Percentiles rank a stretch among this genome's conserved stretches.
Conservation (phyloP, 2,113 vertebrate genomes). For the Hippocampus abdominalis region DNA sequence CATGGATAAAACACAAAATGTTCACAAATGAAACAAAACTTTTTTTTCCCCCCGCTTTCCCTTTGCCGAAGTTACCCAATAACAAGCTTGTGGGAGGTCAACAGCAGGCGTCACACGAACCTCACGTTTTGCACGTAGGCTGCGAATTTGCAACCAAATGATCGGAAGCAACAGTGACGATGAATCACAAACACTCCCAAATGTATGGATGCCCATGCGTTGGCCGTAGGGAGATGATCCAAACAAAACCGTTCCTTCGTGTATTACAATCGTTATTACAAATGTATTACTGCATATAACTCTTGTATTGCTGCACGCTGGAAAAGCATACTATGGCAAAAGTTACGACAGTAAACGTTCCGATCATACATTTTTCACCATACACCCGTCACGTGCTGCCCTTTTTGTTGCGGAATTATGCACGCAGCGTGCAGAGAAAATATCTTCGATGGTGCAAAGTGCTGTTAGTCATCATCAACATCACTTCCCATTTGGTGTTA, state of each 20-base stretch:
- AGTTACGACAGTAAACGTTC: not conserved
- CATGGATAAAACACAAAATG: no score
- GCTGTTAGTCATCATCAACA: not conserved
- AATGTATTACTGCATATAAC: not conserved
- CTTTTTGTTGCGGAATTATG: not conserved
- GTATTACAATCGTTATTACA: not conserved
- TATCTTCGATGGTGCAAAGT: not conserved
- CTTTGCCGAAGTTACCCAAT: not conserved
- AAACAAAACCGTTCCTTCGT: not conserved
- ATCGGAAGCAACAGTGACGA: not conserved
- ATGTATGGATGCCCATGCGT: not conserved
- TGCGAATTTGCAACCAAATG: not conserved
- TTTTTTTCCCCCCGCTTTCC: not conserved
- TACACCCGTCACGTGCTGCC: not conserved
- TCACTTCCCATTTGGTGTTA: not conserved
- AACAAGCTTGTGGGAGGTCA: not conserved
- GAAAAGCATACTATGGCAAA: not conserved
- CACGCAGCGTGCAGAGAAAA: not conserved
- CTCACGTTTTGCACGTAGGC: slow-evolving; percentile 44
- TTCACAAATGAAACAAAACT: not conserved
- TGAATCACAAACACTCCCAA: not conserved
- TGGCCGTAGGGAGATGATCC: not conserved
- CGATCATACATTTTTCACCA: not conserved
- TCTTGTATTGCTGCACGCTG: not conserved
- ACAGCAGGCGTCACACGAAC: not conserved